Base-by-base conservation (phyloP, 1,140 invertebrate genomes). In the Mercenaria mercenaria region DNA sequence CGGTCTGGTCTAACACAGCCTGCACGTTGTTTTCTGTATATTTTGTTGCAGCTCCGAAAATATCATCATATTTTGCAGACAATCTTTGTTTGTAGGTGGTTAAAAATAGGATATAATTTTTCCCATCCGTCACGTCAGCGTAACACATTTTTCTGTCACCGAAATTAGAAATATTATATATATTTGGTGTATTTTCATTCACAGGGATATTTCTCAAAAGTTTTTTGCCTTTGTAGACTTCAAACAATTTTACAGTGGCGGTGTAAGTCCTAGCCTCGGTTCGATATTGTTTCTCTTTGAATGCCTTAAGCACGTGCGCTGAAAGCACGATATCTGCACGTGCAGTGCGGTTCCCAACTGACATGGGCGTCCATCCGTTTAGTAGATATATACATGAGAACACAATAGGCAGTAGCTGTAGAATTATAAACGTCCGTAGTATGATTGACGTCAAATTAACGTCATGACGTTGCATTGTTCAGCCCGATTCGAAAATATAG, bases 1-100 rank as follows among this genome's bases (percentile, higher is more conserved):
- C 95, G 29, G 95, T 72, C 72, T 94, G 93, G 26, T 90, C 82
- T 37, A 92, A 52, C 13, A 95, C 89, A 85, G 94, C 91, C 34
- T 93, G 86, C 61, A 93, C 94, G 29, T 93, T 93, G 0, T 91
- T 74, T 41, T 92, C 88, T 2, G 92, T 93, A 76, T 93, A 94
- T 56, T 93, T 88, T 4, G 91, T 91, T 0, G 92, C 92, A 6
- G 95, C 95, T 23, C 95, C 95, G 81, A 96, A 96, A 32, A 96
- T 93, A 89, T 96, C 95, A 76, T 96, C 95, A 88, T 96, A 96
- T 89, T 95, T 94, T 15, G 94, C 95, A 0, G 95, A 95, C 43
- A 96, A 89, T 39, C 93, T 90, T 13, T 91, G 92, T 76, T 94
- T 89, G 72, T 93, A 96, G 1, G 93, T 90, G 3, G 95, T 96